Conservation (phyloP, 2,797 vertebrate genomes). For the Crenuchus spilurus region DNA sequence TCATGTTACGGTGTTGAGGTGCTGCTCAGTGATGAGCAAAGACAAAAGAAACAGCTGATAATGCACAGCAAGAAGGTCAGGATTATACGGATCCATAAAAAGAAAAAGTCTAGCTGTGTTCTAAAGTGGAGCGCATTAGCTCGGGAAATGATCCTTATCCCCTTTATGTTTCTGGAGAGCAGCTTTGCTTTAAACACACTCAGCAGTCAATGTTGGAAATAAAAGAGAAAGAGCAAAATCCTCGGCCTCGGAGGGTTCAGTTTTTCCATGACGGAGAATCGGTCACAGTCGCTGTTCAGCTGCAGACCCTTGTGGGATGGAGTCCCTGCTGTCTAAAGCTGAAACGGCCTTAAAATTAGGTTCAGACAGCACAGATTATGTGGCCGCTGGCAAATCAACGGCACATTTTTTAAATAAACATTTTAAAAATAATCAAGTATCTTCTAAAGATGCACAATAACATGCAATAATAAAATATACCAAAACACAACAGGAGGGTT, state of each 20-base stretch:
- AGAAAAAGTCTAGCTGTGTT: not conserved
- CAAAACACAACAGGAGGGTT: too few relatives aligned
- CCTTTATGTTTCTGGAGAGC: conserved; percentile 41
- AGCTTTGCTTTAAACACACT: conserved; percentile 28
- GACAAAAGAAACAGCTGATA: conserved; percentile 1
- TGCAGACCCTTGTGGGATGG: conserved; percentile 10
- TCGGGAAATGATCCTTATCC: conserved; percentile 31
- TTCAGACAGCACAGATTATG: too few relatives aligned
- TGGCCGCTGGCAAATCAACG: too few relatives aligned
- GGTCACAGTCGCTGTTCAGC: conserved; percentile 15
- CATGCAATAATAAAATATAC: too few relatives aligned
- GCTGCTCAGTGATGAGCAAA: too few relatives aligned
- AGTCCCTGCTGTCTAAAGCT: not conserved
- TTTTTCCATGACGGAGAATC: conserved; percentile 49
- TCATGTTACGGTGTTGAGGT: conserved; percentile 33
- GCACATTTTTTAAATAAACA: too few relatives aligned
- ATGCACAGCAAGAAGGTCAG: too few relatives aligned
- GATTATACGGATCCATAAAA: conserved; percentile 29
- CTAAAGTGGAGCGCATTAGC: conserved; percentile 29
- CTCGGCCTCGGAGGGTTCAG: conserved; percentile 13
- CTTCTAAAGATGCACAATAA: too few relatives aligned
- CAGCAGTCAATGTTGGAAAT: conserved; percentile 33
- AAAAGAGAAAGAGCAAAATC: conserved; percentile 25
- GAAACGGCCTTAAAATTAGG: not conserved
- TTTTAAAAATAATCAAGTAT: too few relatives aligned